A percentile compares a stretch with the other conserved stretches of the same genome.
phyloP scores from a whole-genome alignment of 2,113 vertebrate species.

The Halcyon malimbica region DNA sequence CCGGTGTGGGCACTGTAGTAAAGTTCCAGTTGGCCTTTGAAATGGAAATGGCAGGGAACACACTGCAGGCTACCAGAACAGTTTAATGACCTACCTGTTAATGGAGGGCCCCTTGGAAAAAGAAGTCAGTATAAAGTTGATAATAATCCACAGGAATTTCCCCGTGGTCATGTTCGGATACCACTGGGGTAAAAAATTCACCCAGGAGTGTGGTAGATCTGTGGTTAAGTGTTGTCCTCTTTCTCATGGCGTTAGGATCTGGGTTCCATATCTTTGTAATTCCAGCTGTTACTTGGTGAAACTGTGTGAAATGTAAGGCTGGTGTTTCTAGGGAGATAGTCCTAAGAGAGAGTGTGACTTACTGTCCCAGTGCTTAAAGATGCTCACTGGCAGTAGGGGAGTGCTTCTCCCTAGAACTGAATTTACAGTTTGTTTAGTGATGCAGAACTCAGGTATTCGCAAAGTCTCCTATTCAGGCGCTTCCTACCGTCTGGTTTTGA shows the following conservation, averaged over 20 bases:
- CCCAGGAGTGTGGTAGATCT: background rate
- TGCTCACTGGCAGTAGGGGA: background rate
- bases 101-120: background rate
- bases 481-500: background rate
- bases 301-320: background rate
- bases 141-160: background rate
- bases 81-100: background rate
- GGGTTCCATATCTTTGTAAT: background rate
- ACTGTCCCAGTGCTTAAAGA: background rate
- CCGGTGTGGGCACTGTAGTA: background rate
- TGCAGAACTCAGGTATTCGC: background rate
- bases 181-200: background rate
- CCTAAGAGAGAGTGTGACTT: background rate
- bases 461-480: background rate
- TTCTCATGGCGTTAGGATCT: background rate
- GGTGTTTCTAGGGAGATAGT: background rate
- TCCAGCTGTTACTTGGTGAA: background rate
- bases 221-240: background rate
- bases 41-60: background rate
- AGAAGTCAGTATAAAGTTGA: background rate
- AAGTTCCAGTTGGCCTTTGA: background rate
- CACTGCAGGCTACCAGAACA: background rate
- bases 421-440: background rate
- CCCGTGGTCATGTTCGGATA: background rate
- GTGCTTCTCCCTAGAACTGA: background rate